These are phyloP conservation scores for Champsocephalus gunnari DNA, from an alignment of 2,797 vertebrate genomes.

Conservation along the genomic window DNA sequence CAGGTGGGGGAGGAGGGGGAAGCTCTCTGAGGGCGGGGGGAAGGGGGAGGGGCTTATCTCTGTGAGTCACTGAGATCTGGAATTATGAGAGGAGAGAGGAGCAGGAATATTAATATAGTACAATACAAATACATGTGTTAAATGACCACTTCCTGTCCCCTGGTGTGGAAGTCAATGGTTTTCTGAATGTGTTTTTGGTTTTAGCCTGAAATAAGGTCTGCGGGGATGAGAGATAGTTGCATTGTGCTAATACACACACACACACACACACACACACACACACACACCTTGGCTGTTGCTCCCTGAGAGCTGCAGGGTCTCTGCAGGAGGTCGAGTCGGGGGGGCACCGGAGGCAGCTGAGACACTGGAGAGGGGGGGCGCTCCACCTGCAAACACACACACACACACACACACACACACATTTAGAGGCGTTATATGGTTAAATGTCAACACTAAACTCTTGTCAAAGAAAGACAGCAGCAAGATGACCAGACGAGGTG, in stretches of 20 bases:
- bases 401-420: neutral
- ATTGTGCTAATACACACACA: too few relatives aligned
- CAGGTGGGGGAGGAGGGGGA: slow-evolving; percentile 93
- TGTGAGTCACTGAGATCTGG: slow-evolving; percentile 89
- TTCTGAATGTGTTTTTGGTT: too few relatives aligned
- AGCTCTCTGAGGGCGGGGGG: slow-evolving; percentile 93
- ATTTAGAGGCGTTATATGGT: neutral
- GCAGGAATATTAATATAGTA: too few relatives aligned
- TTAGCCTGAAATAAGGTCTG: too few relatives aligned
- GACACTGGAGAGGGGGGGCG: slow-evolving; percentile 95
- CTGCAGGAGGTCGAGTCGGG: slow-evolving; percentile 93
- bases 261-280: neutral
- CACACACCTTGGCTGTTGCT: slow-evolving; percentile 87
- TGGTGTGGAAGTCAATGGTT: too few relatives aligned
- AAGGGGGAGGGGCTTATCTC: slow-evolving; percentile 95
- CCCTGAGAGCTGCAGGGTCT: slow-evolving; percentile 86
- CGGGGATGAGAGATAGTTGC: too few relatives aligned
- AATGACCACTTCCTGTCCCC: too few relatives aligned
- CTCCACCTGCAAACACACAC: slow-evolving; percentile 85
- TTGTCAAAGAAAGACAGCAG: too few relatives aligned
- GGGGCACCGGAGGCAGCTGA: slow-evolving; percentile 93
- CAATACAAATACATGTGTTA: too few relatives aligned
- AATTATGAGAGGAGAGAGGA: slow-evolving; percentile 23
- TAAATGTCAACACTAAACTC: too few relatives aligned
- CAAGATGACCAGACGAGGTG: too few relatives aligned